Evolutionary conservation across 2,888 invertebrate species (phyloP).

Genomic region (Phyto melanocephala): DNA sequence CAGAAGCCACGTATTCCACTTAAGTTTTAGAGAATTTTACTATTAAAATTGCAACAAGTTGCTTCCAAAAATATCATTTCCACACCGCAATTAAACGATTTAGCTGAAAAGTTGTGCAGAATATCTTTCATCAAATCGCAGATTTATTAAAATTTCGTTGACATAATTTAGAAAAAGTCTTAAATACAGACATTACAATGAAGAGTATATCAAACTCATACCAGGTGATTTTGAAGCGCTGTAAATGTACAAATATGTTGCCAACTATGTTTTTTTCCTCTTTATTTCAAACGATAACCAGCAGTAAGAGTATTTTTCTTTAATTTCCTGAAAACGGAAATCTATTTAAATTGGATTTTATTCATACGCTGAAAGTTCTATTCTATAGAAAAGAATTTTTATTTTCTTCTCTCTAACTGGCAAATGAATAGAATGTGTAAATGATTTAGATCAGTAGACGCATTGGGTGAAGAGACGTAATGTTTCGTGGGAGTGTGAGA

Average conservation of each 20-base stretch:
- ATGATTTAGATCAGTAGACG: slow-evolving; percentile 23
- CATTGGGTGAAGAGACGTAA: background rate
- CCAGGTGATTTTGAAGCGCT: too few species aligned
- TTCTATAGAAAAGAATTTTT: slow-evolving; percentile 3
- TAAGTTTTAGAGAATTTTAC: too few species aligned
- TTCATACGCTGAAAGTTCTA: slow-evolving; percentile 62
- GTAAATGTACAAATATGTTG: slow-evolving; percentile 7
- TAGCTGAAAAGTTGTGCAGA: too few species aligned
- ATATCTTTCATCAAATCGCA: too few species aligned
- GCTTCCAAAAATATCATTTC: too few species aligned
- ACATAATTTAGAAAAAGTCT: too few species aligned
- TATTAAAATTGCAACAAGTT: too few species aligned
- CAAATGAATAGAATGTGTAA: slow-evolving; percentile 43
- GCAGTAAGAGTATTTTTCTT: slow-evolving; percentile 66
- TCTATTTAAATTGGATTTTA: slow-evolving; percentile 76
- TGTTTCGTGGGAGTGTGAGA: background rate
- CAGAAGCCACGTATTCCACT: too few species aligned
- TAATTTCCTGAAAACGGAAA: slow-evolving; percentile 77
- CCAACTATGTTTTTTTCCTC: background rate
- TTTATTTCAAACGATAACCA: slow-evolving; percentile 38
- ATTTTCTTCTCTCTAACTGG: slow-evolving; percentile 33
- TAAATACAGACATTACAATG: too few species aligned
- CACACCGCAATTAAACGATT: too few species aligned
- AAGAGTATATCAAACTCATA: too few species aligned
- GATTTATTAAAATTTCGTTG: too few species aligned